Base-by-base conservation (phyloP, 2,888 invertebrate genomes). In the Acanthosepion lycidas region DNA sequence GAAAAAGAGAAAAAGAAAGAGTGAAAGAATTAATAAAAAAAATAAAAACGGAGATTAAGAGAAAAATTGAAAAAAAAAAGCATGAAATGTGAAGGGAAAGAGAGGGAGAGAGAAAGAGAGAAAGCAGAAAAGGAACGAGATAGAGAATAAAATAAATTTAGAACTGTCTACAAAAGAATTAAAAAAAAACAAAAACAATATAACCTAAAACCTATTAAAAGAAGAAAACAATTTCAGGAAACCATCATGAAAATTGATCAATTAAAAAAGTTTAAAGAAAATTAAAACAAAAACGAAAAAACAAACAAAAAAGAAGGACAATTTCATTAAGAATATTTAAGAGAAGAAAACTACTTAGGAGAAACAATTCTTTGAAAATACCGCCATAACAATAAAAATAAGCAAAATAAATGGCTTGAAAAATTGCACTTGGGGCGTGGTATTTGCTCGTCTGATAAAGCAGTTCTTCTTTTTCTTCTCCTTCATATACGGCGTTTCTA, bases 311-410 rank as follows among this genome's bases (percentile, higher is more conserved):
- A n/a, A 78, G 6, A 28, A 12, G 0, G 78, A 28, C 28, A n/a
- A 78, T n/a, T 78, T 78, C 78, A 78, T 78, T 78, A n/a, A 78
- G 28, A n/a, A 78, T n/a, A 78, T 78, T 78, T 78, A n/a, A 78
- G n/a, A 18, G n/a, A 78, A 78, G 78, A 78, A 78, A 78, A 78
- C 78, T n/a, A n/a, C 78, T 78, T 78, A 78, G n/a, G 1, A 1
- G 15, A 9, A 78, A n/a, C 28, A n/a, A 78, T 78, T n/a, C 78
- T n/a, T 78, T 78, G 9, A n/a, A 78, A 78, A 12, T 12, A 12
- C n/a, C n/a, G n/a, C n/a, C n/a, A 9, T 59, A 26, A 59, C 20
- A 59, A 59, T 59, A 59, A 23, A 59, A 59, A 23, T 18, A 55
- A 23, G 6, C 23, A 51, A 51, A 51, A 51, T 26, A 59, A 20